Base-by-base conservation (phyloP, 2,113 vertebrate genomes). In the Clupea harengus region DNA sequence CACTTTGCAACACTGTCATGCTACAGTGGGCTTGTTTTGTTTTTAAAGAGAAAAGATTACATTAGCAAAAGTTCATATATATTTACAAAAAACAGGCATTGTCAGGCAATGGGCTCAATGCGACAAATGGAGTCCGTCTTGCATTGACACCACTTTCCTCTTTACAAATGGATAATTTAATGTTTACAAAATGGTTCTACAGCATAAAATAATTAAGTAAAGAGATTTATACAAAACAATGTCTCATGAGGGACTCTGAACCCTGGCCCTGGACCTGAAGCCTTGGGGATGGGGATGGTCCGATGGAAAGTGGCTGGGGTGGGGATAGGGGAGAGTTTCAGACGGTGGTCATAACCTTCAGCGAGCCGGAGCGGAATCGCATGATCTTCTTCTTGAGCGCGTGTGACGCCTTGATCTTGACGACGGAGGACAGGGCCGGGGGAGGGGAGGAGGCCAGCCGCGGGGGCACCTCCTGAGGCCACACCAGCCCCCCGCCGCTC, bases 301-400 rank as follows among this genome's bases (percentile, higher is more conserved):
- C 9, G 72, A 15, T 39, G 28, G 72, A 10, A 8, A 15, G 10
- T 13, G 25, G 28, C 6, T 7, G 10, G 67, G 28, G 32, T 28
- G 67, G 25, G 11, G 67, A 4, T n/a, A 9, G 20, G 5, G 20
- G 57, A 28, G 1, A 8, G 9, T 25, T n/a, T 97, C 94, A 98
- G 39, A 98, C 97, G 0, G 97, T 98, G 0, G 97, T 98, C 97
- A 98, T 98, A 89, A 98, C 96, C 90, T 98, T 98, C 54, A 98
- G 96, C 0, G 97, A 97, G 64, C 97, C 97, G 0, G 97, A 96
- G 50, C 96, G 96, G 91, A 98, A 97, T 50, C 97, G 93, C 83
- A 98, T 93, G 81, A 98, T 98, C 93, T 98, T 98, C 89, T 96
- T 98, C 92, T 98, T 98, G 6, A 98, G 96, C 0, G 97, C 97